Base-by-base conservation (phyloP, 2,113 vertebrate species). In the Casuarius casuarius region DNA sequence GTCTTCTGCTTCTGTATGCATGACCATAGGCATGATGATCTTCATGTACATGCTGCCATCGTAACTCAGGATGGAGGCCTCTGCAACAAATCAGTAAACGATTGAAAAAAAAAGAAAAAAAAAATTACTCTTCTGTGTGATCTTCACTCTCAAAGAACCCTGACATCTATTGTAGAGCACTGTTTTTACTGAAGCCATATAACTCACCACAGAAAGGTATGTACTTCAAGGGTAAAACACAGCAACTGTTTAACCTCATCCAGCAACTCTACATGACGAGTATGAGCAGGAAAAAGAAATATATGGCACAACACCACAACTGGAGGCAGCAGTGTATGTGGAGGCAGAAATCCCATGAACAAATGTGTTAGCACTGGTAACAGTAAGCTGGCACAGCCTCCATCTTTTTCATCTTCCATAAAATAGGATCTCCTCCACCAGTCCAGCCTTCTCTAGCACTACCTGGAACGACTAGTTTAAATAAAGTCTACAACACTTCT, bases 21-120 rank as follows among this genome's bases (percentile, higher is more conserved):
- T 99, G 16, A 99, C 98, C 87, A 98, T 98, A 0, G 99, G 99
- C 96, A 99, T 99, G 96, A 99, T 97, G 72, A 99, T 98, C 97
- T 99, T 99, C 99, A 99, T 99, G 96, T 99, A 99, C 99, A 99
- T 99, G 97, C 99, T 99, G 95, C 99, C 99, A 1, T 99, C 99
- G 0, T 98, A 99, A 62, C 99, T 99, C 97, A 99, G 93, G 96
- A 99, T 98, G 6, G 99, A 99, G 0, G 99, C 98, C 98, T 99
- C 99, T 99, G 99, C 52, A 94, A 90, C 76, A 46, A 89, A 89
- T 85, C 90, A 31, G 40, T 7, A 96, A 86, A 86, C 25, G 92
- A 62, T 42, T 15, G 29, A 33, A 54, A 46, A 76, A n/a, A 40
- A n/a, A 38, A 29, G 49, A n/a, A 58, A 48, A 46, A 54, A 31